These are phyloP conservation scores for Microctonus brassicae DNA, from an alignment of 2,888 invertebrate species.

Conservation along the genomic window DNA sequence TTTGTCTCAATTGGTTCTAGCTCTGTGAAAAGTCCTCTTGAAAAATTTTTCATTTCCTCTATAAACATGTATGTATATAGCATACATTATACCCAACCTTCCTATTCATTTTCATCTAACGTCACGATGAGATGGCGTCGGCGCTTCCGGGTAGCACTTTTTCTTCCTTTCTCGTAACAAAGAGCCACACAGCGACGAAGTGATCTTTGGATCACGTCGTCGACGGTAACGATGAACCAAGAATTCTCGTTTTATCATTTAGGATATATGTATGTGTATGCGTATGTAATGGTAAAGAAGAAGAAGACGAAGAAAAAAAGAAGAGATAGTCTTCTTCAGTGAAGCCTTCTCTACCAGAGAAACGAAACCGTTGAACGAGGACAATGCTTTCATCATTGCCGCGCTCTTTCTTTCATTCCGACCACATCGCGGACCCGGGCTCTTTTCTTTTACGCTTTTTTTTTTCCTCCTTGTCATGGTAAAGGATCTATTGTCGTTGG, in stretches of 20 bases:
- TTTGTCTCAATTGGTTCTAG: conserved; percentile 17
- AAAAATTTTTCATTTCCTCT: conserved; percentile 24
- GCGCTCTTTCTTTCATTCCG: conserved; percentile 65
- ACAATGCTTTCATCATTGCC: conserved; percentile 71
- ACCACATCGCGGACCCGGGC: conserved; percentile 44
- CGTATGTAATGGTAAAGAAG: conserved; percentile 25
- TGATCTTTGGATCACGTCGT: conserved; percentile 46
- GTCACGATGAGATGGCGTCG: conserved; percentile 22
- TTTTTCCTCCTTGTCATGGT: conserved; percentile 47
- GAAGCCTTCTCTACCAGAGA: conserved; percentile 30
- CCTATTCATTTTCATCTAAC: conserved; percentile 26
- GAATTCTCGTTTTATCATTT: not conserved
- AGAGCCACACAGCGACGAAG: conserved; percentile 37
- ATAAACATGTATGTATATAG: not conserved
- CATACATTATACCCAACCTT: not conserved
- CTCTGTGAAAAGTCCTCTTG: not conserved
- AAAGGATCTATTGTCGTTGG: conserved; percentile 67
- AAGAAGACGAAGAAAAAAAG: conserved; percentile 34
- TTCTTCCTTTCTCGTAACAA: conserved; percentile 35
- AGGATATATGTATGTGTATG: conserved; percentile 10
- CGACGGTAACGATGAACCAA: conserved; percentile 45
- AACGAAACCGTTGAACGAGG: conserved; percentile 57
- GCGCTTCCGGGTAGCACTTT: conserved; percentile 32
- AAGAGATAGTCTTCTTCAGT: conserved; percentile 27
- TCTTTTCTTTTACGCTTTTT: conserved; percentile 57